phyloP scores from a whole-genome alignment of 2,888 invertebrate species.

The Plusia festucae region DNA sequence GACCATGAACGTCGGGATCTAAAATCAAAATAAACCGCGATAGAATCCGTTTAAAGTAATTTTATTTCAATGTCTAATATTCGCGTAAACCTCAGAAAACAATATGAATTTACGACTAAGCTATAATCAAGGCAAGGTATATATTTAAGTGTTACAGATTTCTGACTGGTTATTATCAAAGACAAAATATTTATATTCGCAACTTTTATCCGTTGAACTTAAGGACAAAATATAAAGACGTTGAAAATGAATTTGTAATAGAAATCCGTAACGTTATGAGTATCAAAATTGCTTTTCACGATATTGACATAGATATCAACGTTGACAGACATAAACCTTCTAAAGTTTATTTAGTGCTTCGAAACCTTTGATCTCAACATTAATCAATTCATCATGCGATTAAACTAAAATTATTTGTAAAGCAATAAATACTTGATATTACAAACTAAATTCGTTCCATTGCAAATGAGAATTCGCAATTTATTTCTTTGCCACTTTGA shows the following conservation, averaged over 20 bases:
- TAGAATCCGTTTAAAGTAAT: no score
- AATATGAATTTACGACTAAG: no score
- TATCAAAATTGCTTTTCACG: not conserved
- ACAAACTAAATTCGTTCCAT: conserved; percentile 13
- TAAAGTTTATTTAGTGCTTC: conserved; percentile 7
- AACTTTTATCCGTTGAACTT: no score
- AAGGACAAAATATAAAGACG: no score
- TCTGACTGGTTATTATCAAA: no score
- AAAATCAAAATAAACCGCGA: no score
- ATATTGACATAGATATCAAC: not conserved
- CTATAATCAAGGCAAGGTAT: no score
- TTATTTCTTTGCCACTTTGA: conserved; percentile 54
- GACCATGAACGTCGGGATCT: no score
- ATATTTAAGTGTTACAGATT: no score
- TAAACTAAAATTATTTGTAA: conserved; percentile 11
- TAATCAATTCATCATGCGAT: conserved; percentile 8
- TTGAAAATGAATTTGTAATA: not conserved
- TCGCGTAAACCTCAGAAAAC: no score
- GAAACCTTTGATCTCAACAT: conserved; percentile 16
- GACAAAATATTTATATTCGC: no score
- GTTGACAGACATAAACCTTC: not conserved
- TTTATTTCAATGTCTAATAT: no score
- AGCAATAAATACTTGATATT: not conserved
- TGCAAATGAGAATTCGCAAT: conserved; percentile 36
- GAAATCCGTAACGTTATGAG: not conserved